Evolutionary conservation across 2,113 vertebrate genomes (phyloP), one percentile per base, ranked within the genome.

Genomic region (Oncorhynchus nerka): DNA sequence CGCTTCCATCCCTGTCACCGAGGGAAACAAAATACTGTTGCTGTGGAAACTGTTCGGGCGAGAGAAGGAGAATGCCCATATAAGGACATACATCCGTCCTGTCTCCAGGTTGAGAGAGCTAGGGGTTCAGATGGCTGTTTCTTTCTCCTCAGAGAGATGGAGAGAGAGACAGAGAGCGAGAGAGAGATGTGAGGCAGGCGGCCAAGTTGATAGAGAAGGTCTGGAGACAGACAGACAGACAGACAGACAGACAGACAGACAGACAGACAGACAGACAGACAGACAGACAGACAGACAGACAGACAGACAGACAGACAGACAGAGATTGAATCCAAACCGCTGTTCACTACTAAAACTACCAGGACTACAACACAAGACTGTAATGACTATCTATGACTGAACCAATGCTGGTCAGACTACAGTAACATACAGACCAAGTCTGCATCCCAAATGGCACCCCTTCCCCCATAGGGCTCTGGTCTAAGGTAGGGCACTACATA

Each of bases 1-100:
- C 7, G 34, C 34, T 39, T 39, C 34, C 7, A 8, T 39, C 34
- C 7, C 34, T 87, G 85, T 82, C 89, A 89, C 82, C 62, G 64
- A 89, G 82, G 84, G 85, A 88, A 91, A 92, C 89, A 92, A 90
- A 92, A 90, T 86, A 75, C 86, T 86, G 94, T 94, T 94, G 88
- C 93, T 86, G 92, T 94, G 92, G 93, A 91, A 94, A 94, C 92
- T 84, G 88, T 78, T 86, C 78, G 74, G 88, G 88, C 83, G 80
- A 80, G 86, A 83, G 82, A 74, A 79, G 71, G 85, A 80, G 78
- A 86, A 75, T 80, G 88, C 75, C 92, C 90, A 92, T 91, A 93
- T 90, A 92, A 87, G 92, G 92, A 77, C 59, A 85, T 82, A 89
- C 2, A 39, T 39, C 34, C 34, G 32, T 92, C 91, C 91, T 92